These are phyloP conservation scores for Semicossyphus pulcher DNA, from an alignment of 2,113 vertebrate genomes.

Conservation along the genomic window DNA sequence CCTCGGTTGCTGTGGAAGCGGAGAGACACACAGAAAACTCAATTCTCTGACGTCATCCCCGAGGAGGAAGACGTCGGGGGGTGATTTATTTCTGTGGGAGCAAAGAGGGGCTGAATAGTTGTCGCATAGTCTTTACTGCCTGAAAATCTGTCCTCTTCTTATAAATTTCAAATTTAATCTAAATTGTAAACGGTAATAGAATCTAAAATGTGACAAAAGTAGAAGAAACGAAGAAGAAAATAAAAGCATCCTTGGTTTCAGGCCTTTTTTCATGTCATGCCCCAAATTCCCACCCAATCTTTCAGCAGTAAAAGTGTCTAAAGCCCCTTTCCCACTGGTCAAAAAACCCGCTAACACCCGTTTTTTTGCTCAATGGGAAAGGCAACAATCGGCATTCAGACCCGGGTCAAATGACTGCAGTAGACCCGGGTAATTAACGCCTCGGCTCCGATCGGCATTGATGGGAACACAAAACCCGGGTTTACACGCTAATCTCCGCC, in stretches of 20 bases:
- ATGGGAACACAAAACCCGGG: too few species aligned
- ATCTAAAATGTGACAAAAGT: not conserved
- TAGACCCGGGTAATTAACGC: too few species aligned
- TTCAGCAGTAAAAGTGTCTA: too few species aligned
- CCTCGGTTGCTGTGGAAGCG: slow-evolving; percentile 76
- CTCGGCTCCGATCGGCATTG: too few species aligned
- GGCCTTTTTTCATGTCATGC: not conserved
- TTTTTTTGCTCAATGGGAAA: too few species aligned
- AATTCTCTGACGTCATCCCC: slow-evolving; percentile 75
- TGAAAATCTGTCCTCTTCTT: slow-evolving; percentile 40
- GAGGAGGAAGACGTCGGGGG: slow-evolving; percentile 54
- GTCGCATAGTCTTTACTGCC: slow-evolving; percentile 45
- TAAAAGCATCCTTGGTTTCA: slow-evolving; percentile 1
- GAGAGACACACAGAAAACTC: slow-evolving; percentile 73
- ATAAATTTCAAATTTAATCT: slow-evolving; percentile 14
- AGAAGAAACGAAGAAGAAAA: not conserved
- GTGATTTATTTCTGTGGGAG: slow-evolving; percentile 80
- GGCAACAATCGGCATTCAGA: too few species aligned
- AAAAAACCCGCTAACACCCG: too few species aligned
- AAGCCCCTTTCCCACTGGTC: too few species aligned
- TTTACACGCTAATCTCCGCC: too few species aligned
- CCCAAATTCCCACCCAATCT: not conserved
- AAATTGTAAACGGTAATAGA: slow-evolving; percentile 1
- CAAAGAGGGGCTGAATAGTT: slow-evolving; percentile 44
- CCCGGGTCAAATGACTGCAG: too few species aligned